A percentile compares a stretch with the other conserved stretches of the same genome.
phyloP scores from a whole-genome alignment of 2,113 vertebrate genomes.

The Motacilla alba region DNA sequence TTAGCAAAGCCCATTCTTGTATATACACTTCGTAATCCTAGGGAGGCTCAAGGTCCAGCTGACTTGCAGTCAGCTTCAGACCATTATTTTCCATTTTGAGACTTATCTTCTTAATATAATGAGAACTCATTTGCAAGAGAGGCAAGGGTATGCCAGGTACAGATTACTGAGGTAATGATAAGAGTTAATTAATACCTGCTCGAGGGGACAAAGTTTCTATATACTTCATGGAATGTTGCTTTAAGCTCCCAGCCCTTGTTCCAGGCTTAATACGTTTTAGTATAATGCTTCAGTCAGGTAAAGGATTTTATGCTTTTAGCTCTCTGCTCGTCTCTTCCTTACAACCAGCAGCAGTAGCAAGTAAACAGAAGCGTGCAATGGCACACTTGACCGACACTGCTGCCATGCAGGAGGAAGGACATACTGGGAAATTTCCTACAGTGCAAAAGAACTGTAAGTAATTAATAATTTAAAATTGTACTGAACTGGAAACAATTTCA shows the following conservation, averaged over 20 bases:
- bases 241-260: background rate
- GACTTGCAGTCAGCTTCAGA: background rate
- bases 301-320: background rate
- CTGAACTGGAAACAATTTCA: background rate
- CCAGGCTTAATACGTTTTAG: background rate
- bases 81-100: background rate
- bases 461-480: background rate
- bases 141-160: background rate
- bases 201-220: background rate
- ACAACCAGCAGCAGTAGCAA: background rate
- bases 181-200: background rate
- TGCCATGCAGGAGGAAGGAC: background rate
- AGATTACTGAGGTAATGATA: background rate
- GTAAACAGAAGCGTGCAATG: background rate
- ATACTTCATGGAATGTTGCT: background rate
- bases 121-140: background rate
- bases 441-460: background rate
- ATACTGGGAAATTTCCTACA: background rate
- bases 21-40: background rate
- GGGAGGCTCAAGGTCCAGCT: background rate
- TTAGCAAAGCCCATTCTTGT: background rate
- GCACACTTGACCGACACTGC: background rate
- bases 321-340: background rate
- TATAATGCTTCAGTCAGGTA: background rate
- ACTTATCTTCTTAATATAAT: background rate